Conservation (phyloP, 2,113 vertebrate genomes). For the Cynopterus brachyotis region DNA sequence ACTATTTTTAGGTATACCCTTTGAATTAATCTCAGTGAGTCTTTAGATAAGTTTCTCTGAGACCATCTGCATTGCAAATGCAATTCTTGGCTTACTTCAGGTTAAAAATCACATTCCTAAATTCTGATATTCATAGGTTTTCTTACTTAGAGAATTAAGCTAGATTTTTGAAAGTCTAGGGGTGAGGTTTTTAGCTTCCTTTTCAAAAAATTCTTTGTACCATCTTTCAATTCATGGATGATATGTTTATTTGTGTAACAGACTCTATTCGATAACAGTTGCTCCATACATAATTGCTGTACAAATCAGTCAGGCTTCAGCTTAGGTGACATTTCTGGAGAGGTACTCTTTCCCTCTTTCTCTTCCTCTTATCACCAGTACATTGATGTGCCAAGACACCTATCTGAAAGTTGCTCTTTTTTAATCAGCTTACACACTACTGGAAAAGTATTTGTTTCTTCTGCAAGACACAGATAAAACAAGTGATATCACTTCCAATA, state of each 20-base stretch:
- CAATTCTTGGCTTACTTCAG: background rate
- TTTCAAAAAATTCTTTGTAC: background rate
- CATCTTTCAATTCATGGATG: background rate
- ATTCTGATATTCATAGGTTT: background rate
- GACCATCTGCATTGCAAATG: background rate
- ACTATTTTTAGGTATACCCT: background rate
- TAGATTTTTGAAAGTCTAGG: background rate
- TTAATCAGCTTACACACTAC: background rate
- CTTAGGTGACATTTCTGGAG: background rate
- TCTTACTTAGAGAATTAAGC: background rate
- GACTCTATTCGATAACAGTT: background rate
- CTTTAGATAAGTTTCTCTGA: background rate
- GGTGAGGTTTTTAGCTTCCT: background rate
- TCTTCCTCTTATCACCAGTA: background rate
- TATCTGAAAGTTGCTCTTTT: background rate
- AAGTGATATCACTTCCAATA: background rate
- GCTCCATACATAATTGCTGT: background rate
- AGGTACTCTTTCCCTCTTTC: background rate
- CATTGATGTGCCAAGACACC: background rate
- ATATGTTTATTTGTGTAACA: background rate
- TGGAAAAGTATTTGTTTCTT: background rate
- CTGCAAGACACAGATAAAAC: background rate
- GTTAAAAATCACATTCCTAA: background rate
- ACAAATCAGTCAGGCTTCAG: background rate
- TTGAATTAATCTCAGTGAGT: background rate